A percentile compares a stretch with the other conserved stretches of the same genome.
Evolutionary conservation across 1,140 invertebrate genomes (phyloP).

Genomic region (Macrobrachium rosenbergii): DNA sequence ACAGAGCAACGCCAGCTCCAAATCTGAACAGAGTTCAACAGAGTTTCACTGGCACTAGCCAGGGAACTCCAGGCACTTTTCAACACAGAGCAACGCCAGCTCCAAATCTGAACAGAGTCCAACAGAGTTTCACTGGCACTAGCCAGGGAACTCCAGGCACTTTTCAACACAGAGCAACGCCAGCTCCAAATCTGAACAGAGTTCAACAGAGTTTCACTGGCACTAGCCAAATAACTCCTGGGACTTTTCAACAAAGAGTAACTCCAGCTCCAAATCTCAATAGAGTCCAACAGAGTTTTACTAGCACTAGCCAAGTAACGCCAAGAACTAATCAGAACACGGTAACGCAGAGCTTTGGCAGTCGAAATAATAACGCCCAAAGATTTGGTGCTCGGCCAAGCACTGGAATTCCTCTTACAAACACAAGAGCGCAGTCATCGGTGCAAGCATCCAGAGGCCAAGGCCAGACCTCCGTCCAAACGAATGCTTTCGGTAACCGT

Average conservation of each 20-base stretch:
- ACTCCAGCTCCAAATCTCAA: too few relatives aligned
- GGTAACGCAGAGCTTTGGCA: too few relatives aligned
- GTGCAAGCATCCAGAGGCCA: background rate
- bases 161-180: background rate
- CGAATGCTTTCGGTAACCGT: conserved; percentile 21
- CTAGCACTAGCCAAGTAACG: too few relatives aligned
- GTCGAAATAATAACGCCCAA: too few relatives aligned
- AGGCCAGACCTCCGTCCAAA: too few relatives aligned
- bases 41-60: background rate
- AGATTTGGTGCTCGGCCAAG: too few relatives aligned
- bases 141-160: background rate
- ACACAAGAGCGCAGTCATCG: background rate
- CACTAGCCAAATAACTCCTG: background rate
- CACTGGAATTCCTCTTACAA: too few relatives aligned
- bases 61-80: background rate
- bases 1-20: background rate
- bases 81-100: background rate
- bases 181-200: background rate
- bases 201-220: conserved; percentile 6
- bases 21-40: background rate
- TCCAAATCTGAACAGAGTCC: background rate
- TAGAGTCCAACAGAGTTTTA: too few relatives aligned
- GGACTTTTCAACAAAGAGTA: too few relatives aligned
- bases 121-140: conserved; percentile 5
- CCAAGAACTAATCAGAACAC: too few relatives aligned